phyloP scores from a whole-genome alignment of 2,113 vertebrate genomes.

The Trichechus manatus region DNA sequence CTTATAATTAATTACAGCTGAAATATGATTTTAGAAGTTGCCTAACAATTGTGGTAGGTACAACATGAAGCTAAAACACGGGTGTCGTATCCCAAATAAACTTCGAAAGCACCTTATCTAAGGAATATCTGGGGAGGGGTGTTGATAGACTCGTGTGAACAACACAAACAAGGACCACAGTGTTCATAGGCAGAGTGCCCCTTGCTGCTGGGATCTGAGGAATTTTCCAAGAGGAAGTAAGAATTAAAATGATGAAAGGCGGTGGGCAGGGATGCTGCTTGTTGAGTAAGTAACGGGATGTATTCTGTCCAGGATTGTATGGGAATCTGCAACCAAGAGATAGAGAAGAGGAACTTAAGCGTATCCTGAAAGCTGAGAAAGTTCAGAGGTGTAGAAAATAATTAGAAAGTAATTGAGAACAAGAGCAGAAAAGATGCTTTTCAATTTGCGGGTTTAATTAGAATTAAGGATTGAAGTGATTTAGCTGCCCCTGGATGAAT shows the following conservation, averaged over 20 bases:
- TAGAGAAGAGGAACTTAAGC: background rate
- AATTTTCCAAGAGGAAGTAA: background rate
- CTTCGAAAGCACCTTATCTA: background rate
- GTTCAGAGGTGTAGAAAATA: background rate
- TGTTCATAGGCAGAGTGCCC: too few species aligned
- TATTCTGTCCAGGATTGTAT: background rate
- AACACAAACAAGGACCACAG: background rate
- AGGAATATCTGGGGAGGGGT: too few species aligned
- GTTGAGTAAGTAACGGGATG: too few species aligned
- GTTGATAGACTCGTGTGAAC: accelerated
- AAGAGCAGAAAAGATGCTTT: background rate
- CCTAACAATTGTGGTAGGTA: background rate
- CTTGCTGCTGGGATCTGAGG: background rate
- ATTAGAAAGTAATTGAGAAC: background rate
- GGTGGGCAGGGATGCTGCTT: background rate
- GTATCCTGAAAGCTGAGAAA: background rate
- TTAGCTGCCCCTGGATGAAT: background rate
- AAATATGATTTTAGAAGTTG: background rate
- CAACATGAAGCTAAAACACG: background rate
- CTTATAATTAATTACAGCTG: too few species aligned
- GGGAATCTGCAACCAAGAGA: background rate
- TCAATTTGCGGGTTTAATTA: background rate
- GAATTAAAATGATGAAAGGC: background rate
- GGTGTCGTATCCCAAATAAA: background rate
- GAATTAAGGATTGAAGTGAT: background rate